Conservation (phyloP, 2,113 vertebrate species). For the Microtus ochrogaster region DNA sequence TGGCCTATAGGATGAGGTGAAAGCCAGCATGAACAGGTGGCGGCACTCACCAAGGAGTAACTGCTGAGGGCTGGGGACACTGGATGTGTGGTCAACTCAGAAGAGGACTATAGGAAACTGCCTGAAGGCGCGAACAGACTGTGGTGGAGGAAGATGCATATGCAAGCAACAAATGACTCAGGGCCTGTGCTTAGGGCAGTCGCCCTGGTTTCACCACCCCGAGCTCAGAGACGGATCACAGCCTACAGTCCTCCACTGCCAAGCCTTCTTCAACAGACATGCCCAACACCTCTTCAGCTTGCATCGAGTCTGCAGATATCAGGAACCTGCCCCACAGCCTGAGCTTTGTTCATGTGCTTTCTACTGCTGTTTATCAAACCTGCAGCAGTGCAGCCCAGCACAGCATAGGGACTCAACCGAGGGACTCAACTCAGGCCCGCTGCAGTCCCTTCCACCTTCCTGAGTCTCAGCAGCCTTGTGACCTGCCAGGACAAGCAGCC, state of each 20-base stretch:
- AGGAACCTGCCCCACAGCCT: background rate
- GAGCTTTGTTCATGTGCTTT: background rate
- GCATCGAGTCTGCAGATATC: background rate
- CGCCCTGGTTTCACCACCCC: background rate
- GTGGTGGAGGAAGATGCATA: background rate
- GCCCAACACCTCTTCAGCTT: background rate
- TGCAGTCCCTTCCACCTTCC: background rate
- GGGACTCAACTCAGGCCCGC: too few species aligned
- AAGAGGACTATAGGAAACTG: background rate
- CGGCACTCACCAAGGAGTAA: background rate
- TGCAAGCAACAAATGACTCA: background rate
- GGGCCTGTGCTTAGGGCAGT: background rate
- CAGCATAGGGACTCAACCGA: fast-evolving
- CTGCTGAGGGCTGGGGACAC: background rate
- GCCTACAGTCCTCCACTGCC: background rate
- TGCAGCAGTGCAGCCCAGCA: background rate
- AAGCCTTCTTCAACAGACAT: background rate
- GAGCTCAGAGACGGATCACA: background rate
- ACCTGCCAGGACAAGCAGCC: background rate
- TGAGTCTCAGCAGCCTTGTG: background rate
- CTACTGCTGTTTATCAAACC: background rate
- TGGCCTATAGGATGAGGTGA: background rate
- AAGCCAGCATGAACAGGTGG: background rate
- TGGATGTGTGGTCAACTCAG: background rate
- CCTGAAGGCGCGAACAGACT: background rate